Evolutionary conservation across 2,113 vertebrate genomes (phyloP).

Genomic region (Hyaena hyaena): DNA sequence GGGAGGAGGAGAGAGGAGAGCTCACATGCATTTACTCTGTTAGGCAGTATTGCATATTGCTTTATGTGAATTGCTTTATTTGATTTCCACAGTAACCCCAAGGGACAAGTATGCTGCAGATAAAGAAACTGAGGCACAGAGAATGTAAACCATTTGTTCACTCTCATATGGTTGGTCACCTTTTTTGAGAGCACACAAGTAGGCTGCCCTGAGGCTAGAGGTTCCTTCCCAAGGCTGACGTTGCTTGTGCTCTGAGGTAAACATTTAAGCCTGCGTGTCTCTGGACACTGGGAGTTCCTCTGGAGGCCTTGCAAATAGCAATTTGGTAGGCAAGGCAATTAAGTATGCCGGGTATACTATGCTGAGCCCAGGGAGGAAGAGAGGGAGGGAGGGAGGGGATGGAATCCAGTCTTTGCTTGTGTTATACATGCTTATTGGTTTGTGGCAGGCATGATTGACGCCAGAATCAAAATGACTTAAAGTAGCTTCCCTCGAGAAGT

Average conservation of each 20-base stretch:
- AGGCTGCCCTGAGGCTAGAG: neutral
- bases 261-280: neutral
- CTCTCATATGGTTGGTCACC: neutral
- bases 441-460: slow-evolving; percentile 61
- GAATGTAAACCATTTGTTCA: neutral
- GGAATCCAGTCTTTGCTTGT: slow-evolving; percentile 42
- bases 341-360: slow-evolving; percentile 40
- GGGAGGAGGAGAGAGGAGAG: neutral
- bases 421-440: slow-evolving; percentile 60
- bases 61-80: slow-evolving; percentile 32
- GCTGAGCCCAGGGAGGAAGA: neutral
- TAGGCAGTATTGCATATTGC: neutral
- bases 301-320: slow-evolving; percentile 47
- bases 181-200: neutral
- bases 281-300: slow-evolving; percentile 8
- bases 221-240: neutral
- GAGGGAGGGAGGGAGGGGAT: neutral
- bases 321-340: slow-evolving; percentile 57
- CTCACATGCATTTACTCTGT: neutral
- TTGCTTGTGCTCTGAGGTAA: neutral
- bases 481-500: slow-evolving; percentile 61
- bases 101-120: neutral
- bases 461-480: slow-evolving; percentile 66
- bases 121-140: slow-evolving; percentile 54
- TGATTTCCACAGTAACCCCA: neutral